Base-by-base conservation (phyloP, 2,113 vertebrate species). In the Laticauda laticaudata region DNA sequence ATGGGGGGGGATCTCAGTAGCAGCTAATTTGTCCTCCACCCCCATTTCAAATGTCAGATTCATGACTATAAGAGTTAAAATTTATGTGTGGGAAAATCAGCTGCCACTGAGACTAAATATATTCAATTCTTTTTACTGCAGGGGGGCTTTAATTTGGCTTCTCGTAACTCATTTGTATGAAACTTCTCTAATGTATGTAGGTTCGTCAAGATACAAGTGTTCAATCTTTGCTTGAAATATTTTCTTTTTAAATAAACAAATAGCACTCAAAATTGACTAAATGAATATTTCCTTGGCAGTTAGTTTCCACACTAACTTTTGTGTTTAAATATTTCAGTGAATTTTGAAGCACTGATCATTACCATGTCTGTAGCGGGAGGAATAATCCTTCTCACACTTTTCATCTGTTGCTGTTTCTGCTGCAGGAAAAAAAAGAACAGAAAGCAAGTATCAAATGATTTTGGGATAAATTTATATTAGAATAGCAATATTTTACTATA, bases 291-390 rank as follows among this genome's bases (percentile, higher is more conserved):
- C 5, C 86, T 93, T n/a, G 14, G 12, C 11, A 90, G 86, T 55
- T 53, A 18, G 3, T 23, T 59, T 57, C n/a, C 21, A 64, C 24
- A 5, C 14, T 88, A 61, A 29, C 29, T 34, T 81, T 86, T 90
- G 7, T 90, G 21, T 39, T 75, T 39, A 75, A n/a, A 15, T 92
- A 86, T 93, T 96, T 5, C 86, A 99, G 99, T 99, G 96, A 99
- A 99, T 97, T 99, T 99, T 53, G 98, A 99, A 98, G 98, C 96
- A 0, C 56, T 99, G 96, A 99, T 99, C 86, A 99, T 99, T 90
- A 94, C 98, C 0, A 95, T 99, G 97, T 98, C 99, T 0, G 99
- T 99, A 95, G 23, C 98, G 12, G 98, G 98, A 61, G 99, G 96
- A 4, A 5, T 96, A 1, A 21, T 99, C 75, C 97, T 99, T 85